Evolutionary conservation across 1,140 invertebrate species (phyloP).

Genomic region (Mamestra configurata): DNA sequence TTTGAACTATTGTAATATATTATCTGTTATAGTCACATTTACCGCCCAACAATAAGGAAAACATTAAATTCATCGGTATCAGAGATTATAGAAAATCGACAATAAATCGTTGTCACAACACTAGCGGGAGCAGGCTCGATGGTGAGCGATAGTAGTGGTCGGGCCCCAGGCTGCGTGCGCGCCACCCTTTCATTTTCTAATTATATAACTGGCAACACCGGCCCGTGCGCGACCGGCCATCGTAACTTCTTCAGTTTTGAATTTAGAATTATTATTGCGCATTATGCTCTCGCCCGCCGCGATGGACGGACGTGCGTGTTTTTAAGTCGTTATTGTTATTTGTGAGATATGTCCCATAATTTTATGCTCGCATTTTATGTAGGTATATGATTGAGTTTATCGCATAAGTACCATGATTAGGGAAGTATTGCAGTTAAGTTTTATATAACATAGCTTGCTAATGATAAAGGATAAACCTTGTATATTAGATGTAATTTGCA

Average conservation of each 20-base stretch:
- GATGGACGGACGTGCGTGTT: conserved; percentile 65
- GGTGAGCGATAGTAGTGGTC: conserved; percentile 84
- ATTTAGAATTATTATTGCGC: conserved; percentile 78
- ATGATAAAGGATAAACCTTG: conserved; percentile 24
- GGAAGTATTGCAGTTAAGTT: conserved; percentile 21
- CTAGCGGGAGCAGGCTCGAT: conserved; percentile 70
- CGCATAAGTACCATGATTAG: conserved; percentile 33
- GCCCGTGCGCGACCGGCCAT: conserved; percentile 81
- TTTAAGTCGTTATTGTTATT: conserved; percentile 65
- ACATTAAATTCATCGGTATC: conserved; percentile 21
- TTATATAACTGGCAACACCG: conserved; percentile 85
- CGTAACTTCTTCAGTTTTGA: conserved; percentile 78
- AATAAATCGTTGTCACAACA: conserved; percentile 58
- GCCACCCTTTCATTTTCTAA: conserved; percentile 87
- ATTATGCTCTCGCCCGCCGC: conserved; percentile 67
- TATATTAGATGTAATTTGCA: conserved; percentile 25
- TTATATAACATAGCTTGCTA: conserved; percentile 15
- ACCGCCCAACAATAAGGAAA: conserved; percentile 33
- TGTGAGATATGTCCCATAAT: conserved; percentile 60
- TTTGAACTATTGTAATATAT: conserved; percentile 5
- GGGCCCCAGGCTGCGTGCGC: conserved; percentile 81
- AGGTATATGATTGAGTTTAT: conserved; percentile 41
- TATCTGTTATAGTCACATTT: conserved; percentile 24
- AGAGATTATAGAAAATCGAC: conserved; percentile 47
- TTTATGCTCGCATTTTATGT: conserved; percentile 31